Evolutionary conservation across 2,888 invertebrate species (phyloP), one percentile per base, ranked within the genome.

Genomic region (Calameuta filiformis): DNA sequence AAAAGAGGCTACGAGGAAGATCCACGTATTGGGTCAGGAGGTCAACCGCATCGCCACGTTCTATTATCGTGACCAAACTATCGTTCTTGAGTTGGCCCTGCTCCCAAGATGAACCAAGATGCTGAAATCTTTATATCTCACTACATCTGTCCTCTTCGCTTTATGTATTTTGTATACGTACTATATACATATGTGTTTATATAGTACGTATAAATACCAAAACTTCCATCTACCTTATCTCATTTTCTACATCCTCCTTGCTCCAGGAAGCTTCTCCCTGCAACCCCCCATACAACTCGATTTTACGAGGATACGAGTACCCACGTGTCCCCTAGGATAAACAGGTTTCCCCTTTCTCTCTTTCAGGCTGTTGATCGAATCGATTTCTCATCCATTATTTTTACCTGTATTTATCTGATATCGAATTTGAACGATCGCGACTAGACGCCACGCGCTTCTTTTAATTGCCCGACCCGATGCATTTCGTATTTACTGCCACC

Each of bases 21-120:
- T 69, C 77, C 82, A 77, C 81, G 84, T 85, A 83, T 84, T 81
- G 81, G 81, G 83, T 83, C 40, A 83, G 76, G 78, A 76, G 83
- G 83, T 83, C 83, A 80, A 76, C 80, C 79, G 79, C 76, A 73
- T 80, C 73, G 79, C 37, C 77, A 76, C 37, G 37, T 78, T 81
- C 78, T 76, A 80, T 83, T 81, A 71, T 71, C 12, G 31, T 34
- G 33, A 31, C 31, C 31, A 9, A 71, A 31, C 71, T 71, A 71
- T 71, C 69, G 15, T 33, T 30, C 71, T 33, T 9, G 71, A 31
- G 31, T 71, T 71, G 71, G 71, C 71, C 34, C 23, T 2, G 56
- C 9, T 23, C 56, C 56, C 56, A 56, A 56, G 56, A 56, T 56
- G 23, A 56, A 56, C 56, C 23, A 15, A 56, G 40, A 40, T 15